Conservation (phyloP, 2,113 vertebrate species). For the Oostethus manadensis region DNA sequence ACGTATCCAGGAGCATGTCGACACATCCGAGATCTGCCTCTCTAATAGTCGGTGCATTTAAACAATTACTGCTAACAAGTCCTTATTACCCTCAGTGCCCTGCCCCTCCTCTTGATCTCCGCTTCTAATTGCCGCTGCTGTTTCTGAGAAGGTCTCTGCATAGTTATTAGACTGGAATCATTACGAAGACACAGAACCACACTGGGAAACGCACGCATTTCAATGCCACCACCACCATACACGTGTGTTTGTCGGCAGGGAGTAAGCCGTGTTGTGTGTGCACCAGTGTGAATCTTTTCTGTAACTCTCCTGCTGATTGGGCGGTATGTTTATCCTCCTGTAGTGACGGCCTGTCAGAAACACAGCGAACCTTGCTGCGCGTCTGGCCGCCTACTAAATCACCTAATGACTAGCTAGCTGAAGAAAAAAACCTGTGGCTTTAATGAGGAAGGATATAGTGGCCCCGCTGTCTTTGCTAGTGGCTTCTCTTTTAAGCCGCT, state of each 20-base stretch:
- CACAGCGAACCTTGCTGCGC: slow-evolving; percentile 33
- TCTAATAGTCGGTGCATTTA: slow-evolving; percentile 66
- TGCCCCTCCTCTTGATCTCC: slow-evolving; percentile 59
- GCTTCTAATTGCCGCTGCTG: slow-evolving; percentile 63
- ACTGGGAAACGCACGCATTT: slow-evolving; percentile 32
- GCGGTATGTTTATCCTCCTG: slow-evolving; percentile 54
- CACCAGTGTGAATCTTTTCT: slow-evolving; percentile 11
- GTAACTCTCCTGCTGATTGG: slow-evolving; percentile 53
- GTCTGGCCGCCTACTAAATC: slow-evolving; percentile 35
- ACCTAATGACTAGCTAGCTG: slow-evolving; percentile 48
- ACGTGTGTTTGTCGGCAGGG: slow-evolving; percentile 27
- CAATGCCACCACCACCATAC: slow-evolving; percentile 29
- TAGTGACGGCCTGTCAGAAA: slow-evolving; percentile 44
- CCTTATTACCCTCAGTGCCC: slow-evolving; percentile 68
- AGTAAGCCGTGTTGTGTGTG: background rate
- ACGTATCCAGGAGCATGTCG: slow-evolving; percentile 41
- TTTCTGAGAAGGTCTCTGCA: slow-evolving; percentile 59
- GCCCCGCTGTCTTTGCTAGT: slow-evolving; percentile 31
- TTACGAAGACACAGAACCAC: slow-evolving; percentile 31
- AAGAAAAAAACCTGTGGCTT: slow-evolving; percentile 20
- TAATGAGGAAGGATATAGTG: slow-evolving; percentile 39
- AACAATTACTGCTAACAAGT: slow-evolving; percentile 71
- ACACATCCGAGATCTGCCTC: slow-evolving; percentile 57
- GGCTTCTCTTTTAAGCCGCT: slow-evolving; percentile 32
- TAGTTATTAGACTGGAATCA: slow-evolving; percentile 63